A percentile compares a stretch with the other conserved stretches of the same genome.
phyloP scores from a whole-genome alignment of 1,140 invertebrate genomes.

The Zelostemma sp. region DNA sequence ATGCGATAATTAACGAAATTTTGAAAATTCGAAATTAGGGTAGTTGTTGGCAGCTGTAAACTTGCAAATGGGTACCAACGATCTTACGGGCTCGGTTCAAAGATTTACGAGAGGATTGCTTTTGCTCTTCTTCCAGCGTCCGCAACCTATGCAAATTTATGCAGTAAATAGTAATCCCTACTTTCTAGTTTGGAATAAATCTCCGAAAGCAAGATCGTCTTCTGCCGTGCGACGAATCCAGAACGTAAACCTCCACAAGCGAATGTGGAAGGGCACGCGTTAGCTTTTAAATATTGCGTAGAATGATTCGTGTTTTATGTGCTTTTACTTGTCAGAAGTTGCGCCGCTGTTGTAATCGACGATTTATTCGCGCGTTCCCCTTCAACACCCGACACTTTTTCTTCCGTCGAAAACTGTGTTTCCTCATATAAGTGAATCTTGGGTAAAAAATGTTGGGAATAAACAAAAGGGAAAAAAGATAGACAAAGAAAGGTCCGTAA shows the following conservation, averaged over 20 bases:
- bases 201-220: slow-evolving; percentile 30
- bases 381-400: not conserved
- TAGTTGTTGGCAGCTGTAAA: slow-evolving; percentile 47
- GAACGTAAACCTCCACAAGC: slow-evolving; percentile 33
- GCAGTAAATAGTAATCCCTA: slow-evolving; percentile 58
- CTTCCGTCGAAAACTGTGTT: not conserved
- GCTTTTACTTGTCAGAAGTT: slow-evolving; percentile 2
- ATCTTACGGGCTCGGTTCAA: slow-evolving; percentile 52
- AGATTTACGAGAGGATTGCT: slow-evolving; percentile 55
- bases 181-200: slow-evolving; percentile 56
- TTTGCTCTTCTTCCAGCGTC: slow-evolving; percentile 27
- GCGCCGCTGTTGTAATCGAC: not conserved
- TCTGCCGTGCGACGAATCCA: slow-evolving; percentile 27
- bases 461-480: slow-evolving; percentile 8
- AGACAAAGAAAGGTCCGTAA: not conserved
- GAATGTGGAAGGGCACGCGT: slow-evolving; percentile 38
- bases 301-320: not conserved
- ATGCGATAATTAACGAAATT: slow-evolving; percentile 5
- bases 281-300: slow-evolving; percentile 33
- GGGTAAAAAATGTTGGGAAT: slow-evolving; percentile 5
- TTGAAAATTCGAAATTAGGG: slow-evolving; percentile 5
- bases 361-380: not conserved
- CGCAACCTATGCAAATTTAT: slow-evolving; percentile 57
- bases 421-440: not conserved
- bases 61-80: slow-evolving; percentile 52